A percentile compares a stretch with the other conserved stretches of the same genome.
phyloP scores from a whole-genome alignment of 2,888 invertebrate genomes.

The Andrena haemorrhoa region DNA sequence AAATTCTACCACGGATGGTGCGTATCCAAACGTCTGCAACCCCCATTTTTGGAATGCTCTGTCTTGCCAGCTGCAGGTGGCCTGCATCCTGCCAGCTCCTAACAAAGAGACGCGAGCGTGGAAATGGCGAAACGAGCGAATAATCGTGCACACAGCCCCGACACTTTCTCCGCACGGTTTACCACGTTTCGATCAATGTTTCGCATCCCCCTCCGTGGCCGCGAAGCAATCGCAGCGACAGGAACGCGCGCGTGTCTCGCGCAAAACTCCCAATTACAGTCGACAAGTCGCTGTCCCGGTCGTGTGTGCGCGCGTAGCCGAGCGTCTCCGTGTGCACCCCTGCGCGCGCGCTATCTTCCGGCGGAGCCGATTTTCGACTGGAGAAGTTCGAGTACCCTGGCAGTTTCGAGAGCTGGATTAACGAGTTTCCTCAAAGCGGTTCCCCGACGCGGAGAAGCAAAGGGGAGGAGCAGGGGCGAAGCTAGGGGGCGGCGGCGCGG shows the following conservation, averaged over 20 bases:
- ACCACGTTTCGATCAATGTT: slow-evolving; percentile 7
- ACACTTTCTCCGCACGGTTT: neutral
- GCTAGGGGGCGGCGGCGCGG: slow-evolving; percentile 2
- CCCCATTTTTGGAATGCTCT: no score
- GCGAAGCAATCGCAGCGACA: slow-evolving; percentile 35
- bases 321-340: neutral
- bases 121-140: no score
- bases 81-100: no score
- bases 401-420: slow-evolving; percentile 75
- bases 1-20: no score
- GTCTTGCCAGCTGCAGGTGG: no score
- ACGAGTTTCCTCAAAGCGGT: slow-evolving; percentile 76
- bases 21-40: no score
- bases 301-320: neutral
- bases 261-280: slow-evolving; percentile 67
- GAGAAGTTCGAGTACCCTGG: slow-evolving; percentile 71
- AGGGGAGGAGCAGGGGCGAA: slow-evolving; percentile 26
- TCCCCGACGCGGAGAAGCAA: slow-evolving; percentile 35
- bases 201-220: neutral
- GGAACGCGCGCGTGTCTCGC: slow-evolving; percentile 38
- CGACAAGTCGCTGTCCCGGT: slow-evolving; percentile 32
- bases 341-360: slow-evolving; percentile 41
- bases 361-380: slow-evolving; percentile 67
- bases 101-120: no score
- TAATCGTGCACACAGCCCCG: no score